Base-by-base conservation (phyloP, 2,113 vertebrate genomes). In the Apus apus region DNA sequence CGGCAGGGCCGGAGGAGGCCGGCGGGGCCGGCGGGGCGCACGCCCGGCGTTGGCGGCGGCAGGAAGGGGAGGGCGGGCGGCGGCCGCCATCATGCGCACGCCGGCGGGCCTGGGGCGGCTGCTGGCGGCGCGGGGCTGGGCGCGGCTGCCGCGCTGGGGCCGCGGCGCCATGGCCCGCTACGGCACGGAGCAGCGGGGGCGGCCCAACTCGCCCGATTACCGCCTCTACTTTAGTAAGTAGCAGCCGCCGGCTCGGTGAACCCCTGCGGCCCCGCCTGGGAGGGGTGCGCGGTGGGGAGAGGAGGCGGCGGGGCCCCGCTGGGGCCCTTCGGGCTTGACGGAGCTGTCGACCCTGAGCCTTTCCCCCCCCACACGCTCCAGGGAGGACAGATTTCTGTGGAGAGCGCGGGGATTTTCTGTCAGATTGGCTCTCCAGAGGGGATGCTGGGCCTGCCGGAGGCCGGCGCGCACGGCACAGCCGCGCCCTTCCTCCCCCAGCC, bases 221-320 rank as follows among this genome's bases (percentile, higher is more conserved):
- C 98, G 99, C 97, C 97, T 99, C 91, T 99, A 99, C 96, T 99
- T 99, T 94, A 99, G 99, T 99, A 98, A 99, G 99, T 99, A 96
- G 87, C 51, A 58, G 77, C 60, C 15, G 29, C 27, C 16, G 78
- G 58, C 11, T 86, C 38, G 5, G 15, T 40, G 21, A 48, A 61
- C 8, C 29, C n/a, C 5, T 86, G 17, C 13, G 60, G 30, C 60
- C 26, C 27, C 13, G 34, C 36, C 9, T 43, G 15, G 22, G 45
- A 15, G 23, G 4, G 64, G 51, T 21, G 65, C 21, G 23, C 8
- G 51, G 54, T 1, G 54, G 32, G 12, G 21, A 58, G 43, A 46
- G 32, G 51, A 21, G 50, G 71, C 7, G 11, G 66, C 2, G 32
- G 15, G 7, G 36, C 5, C 30, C 8, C 2, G 27, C n/a, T 5